These are phyloP conservation scores for Cydia amplana DNA, from an alignment of 1,140 invertebrate genomes.

Conservation along the genomic window DNA sequence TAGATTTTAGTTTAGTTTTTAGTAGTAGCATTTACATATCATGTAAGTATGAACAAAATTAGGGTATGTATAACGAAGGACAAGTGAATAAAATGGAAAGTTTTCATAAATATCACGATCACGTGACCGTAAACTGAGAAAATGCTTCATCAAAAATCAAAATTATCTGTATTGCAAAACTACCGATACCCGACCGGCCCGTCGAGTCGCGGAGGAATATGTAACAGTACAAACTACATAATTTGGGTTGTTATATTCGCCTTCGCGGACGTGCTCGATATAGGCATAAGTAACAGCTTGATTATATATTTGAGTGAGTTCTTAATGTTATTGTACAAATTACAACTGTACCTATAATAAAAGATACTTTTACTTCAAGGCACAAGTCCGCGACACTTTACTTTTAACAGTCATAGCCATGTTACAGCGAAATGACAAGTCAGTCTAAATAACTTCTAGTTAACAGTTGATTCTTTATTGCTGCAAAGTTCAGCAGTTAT, in stretches of 20 bases:
- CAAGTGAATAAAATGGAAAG: constrained; percentile 12
- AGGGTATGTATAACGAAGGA: neutral
- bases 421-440: too few relatives aligned
- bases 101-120: constrained; percentile 15
- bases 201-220: neutral
- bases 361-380: neutral
- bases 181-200: neutral
- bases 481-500: too few relatives aligned
- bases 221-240: constrained; percentile 19
- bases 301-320: neutral
- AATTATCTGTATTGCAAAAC: constrained; percentile 16
- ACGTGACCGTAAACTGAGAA: neutral
- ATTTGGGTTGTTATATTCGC: constrained; percentile 18
- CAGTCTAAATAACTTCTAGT: too few relatives aligned
- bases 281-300: neutral
- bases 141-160: constrained; percentile 23
- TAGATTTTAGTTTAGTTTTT: too few relatives aligned
- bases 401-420: too few relatives aligned
- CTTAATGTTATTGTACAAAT: neutral
- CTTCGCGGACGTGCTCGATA: neutral
- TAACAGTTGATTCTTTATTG: too few relatives aligned
- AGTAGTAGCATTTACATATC: too few relatives aligned
- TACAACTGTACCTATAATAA: neutral
- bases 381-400: neutral
- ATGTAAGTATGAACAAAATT: too few relatives aligned